Conservation (phyloP, 2,888 invertebrate species). For the Mamestra brassicae region DNA sequence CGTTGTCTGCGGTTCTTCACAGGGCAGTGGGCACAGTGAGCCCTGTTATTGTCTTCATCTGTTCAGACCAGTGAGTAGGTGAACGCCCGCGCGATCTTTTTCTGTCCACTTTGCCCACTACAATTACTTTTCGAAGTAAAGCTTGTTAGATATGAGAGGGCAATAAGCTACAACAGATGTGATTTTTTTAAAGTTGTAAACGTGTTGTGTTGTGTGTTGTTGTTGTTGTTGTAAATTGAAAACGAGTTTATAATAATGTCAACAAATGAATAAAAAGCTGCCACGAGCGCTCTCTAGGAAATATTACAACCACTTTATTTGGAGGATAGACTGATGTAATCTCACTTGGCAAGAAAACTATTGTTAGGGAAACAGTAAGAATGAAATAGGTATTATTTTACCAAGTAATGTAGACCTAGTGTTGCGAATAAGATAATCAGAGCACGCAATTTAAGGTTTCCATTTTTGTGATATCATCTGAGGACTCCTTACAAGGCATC, state of each 20-base stretch:
- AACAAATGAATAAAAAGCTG: not conserved
- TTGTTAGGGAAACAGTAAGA: constrained; percentile 11
- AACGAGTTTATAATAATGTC: not conserved
- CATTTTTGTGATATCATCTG: constrained; percentile 35
- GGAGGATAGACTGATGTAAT: constrained; percentile 26
- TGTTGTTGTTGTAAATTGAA: too few species aligned
- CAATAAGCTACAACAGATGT: too few species aligned
- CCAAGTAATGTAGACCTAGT: not conserved
- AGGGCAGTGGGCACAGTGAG: too few species aligned
- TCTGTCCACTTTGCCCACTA: too few species aligned
- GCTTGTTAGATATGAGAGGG: too few species aligned
- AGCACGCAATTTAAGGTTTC: constrained; percentile 26
- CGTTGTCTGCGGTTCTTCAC: too few species aligned
- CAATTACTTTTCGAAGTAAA: too few species aligned
- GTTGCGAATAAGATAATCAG: constrained; percentile 9
- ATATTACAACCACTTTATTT: constrained; percentile 14
- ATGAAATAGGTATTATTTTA: constrained; percentile 4
- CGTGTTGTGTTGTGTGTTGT: too few species aligned
- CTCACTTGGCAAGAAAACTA: constrained; percentile 4
- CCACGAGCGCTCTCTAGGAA: not conserved
- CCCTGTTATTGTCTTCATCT: too few species aligned
- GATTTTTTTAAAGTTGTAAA: too few species aligned
- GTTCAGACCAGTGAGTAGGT: too few species aligned
- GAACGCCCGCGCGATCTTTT: too few species aligned
- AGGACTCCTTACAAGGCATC: constrained; percentile 13